Evolutionary conservation across 2,888 invertebrate species (phyloP).

Genomic region (Vandiemenella viatica): DNA sequence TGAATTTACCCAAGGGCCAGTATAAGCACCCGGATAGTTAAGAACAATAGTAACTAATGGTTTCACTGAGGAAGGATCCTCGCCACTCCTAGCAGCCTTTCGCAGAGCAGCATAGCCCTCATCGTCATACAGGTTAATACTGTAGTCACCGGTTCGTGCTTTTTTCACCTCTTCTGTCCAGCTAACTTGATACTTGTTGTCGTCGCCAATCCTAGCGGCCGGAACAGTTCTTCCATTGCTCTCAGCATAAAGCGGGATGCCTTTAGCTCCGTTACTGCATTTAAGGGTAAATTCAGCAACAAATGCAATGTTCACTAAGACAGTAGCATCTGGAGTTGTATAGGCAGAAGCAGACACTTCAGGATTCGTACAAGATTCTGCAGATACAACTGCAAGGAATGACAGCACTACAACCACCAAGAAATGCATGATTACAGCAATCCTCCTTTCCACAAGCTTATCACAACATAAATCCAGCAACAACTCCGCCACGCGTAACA

Average conservation of each 20-base stretch:
- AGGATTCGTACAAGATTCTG: slow-evolving; percentile 21
- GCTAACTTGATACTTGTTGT: slow-evolving; percentile 80
- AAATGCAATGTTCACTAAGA: slow-evolving; percentile 79
- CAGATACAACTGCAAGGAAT: slow-evolving; percentile 7
- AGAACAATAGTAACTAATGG: slow-evolving; percentile 56
- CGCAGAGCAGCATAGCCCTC: slow-evolving; percentile 78
- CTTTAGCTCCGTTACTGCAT: slow-evolving; percentile 52
- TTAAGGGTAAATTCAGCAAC: slow-evolving; percentile 78
- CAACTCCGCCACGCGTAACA: too few relatives aligned
- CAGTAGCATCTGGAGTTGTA: slow-evolving; percentile 83
- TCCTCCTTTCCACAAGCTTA: too few relatives aligned
- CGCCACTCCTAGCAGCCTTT: slow-evolving; percentile 62
- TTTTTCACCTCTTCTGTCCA: slow-evolving; percentile 82
- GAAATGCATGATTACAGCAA: not conserved
- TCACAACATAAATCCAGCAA: too few relatives aligned
- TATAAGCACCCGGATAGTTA: slow-evolving; percentile 66
- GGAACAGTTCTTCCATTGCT: slow-evolving; percentile 73
- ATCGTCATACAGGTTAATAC: slow-evolving; percentile 74
- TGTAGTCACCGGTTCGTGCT: slow-evolving; percentile 65
- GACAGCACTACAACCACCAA: not conserved
- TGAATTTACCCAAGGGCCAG: slow-evolving; percentile 84
- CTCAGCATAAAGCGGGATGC: slow-evolving; percentile 74
- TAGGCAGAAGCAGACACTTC: slow-evolving; percentile 64
- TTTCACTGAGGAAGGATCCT: slow-evolving; percentile 47
- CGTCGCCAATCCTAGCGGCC: slow-evolving; percentile 57